Percentiles rank a stretch among this genome's conserved stretches.
Evolutionary conservation across 1,140 invertebrate species (phyloP).

Genomic region (Pseudomyrmex sp.): DNA sequence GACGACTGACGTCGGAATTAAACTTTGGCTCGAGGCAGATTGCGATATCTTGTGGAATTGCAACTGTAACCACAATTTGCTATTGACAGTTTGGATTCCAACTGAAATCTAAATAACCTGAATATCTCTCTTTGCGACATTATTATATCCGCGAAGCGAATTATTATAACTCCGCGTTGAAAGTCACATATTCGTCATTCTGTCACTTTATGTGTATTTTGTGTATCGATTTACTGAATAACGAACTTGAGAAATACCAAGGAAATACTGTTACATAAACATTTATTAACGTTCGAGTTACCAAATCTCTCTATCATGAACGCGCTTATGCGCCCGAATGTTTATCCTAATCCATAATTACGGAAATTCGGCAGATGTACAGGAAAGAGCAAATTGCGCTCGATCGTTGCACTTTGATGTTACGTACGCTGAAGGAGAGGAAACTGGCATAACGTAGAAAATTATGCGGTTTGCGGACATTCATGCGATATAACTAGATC

Average conservation of each 20-base stretch:
- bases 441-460: conserved; percentile 34
- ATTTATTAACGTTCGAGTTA: no score
- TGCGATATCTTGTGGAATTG: conserved; percentile 27
- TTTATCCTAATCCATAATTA: conserved; percentile 14
- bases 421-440: not conserved
- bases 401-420: conserved; percentile 24
- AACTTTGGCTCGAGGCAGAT: conserved; percentile 32
- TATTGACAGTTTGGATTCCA: conserved; percentile 26
- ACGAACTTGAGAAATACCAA: no score
- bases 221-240: no score
- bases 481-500: conserved; percentile 16
- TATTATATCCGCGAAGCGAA: not conserved
- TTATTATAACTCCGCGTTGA: not conserved
- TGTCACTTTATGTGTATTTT: no score
- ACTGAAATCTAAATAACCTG: not conserved
- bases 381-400: conserved; percentile 7
- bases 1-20: conserved; percentile 49
- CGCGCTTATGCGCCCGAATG: not conserved
- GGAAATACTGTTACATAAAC: no score
- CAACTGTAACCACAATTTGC: conserved; percentile 8
- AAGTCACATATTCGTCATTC: not conserved
- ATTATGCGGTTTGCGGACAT: conserved; percentile 26
- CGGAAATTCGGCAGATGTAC: not conserved
- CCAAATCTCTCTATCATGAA: no score
- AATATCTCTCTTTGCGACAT: not conserved